These are phyloP conservation scores for Trissolcus basalis DNA, from an alignment of 1,140 invertebrate species.

Conservation along the genomic window DNA sequence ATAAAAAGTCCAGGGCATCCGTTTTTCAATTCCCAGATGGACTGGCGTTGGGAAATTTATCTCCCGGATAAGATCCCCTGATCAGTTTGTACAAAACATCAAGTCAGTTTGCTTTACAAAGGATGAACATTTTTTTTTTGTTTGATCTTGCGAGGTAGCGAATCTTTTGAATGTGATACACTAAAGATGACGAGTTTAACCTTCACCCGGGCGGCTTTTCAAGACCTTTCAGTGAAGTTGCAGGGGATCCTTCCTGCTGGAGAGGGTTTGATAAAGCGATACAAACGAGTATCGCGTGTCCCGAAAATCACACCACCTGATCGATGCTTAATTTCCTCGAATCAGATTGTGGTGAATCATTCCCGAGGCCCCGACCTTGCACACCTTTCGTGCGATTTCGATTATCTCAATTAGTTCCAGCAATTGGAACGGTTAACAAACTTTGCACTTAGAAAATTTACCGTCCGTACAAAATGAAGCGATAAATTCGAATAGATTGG, in stretches of 20 bases:
- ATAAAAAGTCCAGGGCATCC: too few species aligned
- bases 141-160: neutral
- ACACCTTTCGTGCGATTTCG: conserved; percentile 17
- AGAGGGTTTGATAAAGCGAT: conserved; percentile 12
- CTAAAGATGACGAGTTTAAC: conserved; percentile 27
- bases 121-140: neutral
- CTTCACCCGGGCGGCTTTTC: conserved; percentile 29
- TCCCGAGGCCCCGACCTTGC: conserved; percentile 33
- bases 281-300: conserved; percentile 35
- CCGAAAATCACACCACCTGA: conserved; percentile 16
- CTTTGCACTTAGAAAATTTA: too few species aligned
- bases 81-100: too few species aligned
- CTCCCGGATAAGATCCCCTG: too few species aligned
- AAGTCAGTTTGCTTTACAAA: too few species aligned
- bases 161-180: too few species aligned
- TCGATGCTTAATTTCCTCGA: conserved; percentile 36
- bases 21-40: too few species aligned
- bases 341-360: conserved; percentile 24
- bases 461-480: too few species aligned
- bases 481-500: too few species aligned
- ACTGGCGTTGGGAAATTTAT: too few species aligned
- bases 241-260: neutral
- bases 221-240: conserved; percentile 6
- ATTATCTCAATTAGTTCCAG: conserved; percentile 6
- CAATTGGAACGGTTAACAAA: too few species aligned